Base-by-base conservation (phyloP, 2,888 invertebrate species). In the Cerastis leucographa region DNA sequence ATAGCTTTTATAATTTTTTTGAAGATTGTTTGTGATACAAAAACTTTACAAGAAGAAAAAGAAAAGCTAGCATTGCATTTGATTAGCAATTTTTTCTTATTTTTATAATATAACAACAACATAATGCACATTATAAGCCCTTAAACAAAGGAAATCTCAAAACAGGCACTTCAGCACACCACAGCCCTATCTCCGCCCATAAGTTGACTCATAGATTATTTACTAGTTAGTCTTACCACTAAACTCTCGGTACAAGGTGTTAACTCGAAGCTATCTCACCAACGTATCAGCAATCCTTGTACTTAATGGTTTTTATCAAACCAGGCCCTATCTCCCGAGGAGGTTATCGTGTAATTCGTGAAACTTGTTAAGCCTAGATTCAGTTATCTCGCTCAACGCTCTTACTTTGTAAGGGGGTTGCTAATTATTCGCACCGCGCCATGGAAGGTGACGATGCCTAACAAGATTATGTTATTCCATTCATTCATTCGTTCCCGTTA, bases 381-480 rank as follows among this genome's bases (percentile, higher is more conserved):
- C 90, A 88, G 93, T 94, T 94, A 95, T 93, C 93, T 91, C 90
- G 87, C 88, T 87, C 86, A 84, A 85, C 83, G 87, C 85, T 85
- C 86, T 84, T 80, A 83, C 88, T 88, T 84, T 89, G 85, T 89
- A 92, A 88, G 93, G 93, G 93, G 91, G 90, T 89, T 90, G 91
- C 92, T 94, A 95, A 95, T 95, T 94, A 95, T 92, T 93, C 90
- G 91, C 93, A 94, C 93, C 92, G 93, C 92, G 93, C 91, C 90
- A 85, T 84, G 83, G 89, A 88, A 89, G 91, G 91, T 90, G 91
- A 92, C 91, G 91, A 88, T 85, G 88, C 78, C 85, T 90, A 89
- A 92, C 89, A 86, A 90, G 89, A 92, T 93, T 92, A 91, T 88
- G 83, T 85, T 85, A 86, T 89, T 87, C 88, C 89, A 87, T 89